A percentile compares a stretch with the other conserved stretches of the same genome.
Evolutionary conservation across 2,113 vertebrate species (phyloP).

Genomic region (Cyanoderma ruficeps): DNA sequence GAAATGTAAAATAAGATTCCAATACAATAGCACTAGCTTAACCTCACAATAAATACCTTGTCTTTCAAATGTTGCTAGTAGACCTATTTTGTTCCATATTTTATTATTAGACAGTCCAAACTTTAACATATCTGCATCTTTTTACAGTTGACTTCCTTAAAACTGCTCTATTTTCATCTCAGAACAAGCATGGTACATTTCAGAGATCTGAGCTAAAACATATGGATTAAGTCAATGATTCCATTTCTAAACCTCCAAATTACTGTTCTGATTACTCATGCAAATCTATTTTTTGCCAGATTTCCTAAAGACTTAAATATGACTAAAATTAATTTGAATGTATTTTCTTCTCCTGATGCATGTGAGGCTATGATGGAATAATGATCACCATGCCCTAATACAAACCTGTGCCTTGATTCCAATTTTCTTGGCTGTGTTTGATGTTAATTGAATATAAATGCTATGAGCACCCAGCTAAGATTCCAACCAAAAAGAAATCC

Average conservation of each 20-base stretch:
- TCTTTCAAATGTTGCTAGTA: background rate
- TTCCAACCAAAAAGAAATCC: conserved; percentile 46
- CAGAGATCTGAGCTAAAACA: conserved; percentile 22
- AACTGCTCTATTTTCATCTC: background rate
- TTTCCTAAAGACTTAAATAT: conserved; percentile 5
- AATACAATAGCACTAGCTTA: background rate
- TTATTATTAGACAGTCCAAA: background rate
- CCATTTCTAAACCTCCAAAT: conserved; percentile 55
- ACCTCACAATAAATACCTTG: background rate
- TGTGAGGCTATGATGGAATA: background rate
- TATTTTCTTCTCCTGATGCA: conserved; percentile 33
- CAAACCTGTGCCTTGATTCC: conserved; percentile 49
- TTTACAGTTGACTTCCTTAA: background rate
- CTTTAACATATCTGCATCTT: background rate
- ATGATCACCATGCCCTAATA: background rate
- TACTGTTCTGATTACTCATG: conserved; percentile 46
- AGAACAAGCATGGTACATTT: background rate
- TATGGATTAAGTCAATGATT: conserved; percentile 39
- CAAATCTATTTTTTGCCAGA: conserved; percentile 53
- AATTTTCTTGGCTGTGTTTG: conserved; percentile 21
- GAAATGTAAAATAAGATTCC: background rate
- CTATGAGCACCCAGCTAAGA: conserved; percentile 32
- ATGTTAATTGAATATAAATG: conserved; percentile 17
- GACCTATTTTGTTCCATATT: background rate
- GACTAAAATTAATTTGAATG: conserved; percentile 9